Evolutionary conservation across 1,140 invertebrate species (phyloP).

Genomic region (Nephila pilipes): DNA sequence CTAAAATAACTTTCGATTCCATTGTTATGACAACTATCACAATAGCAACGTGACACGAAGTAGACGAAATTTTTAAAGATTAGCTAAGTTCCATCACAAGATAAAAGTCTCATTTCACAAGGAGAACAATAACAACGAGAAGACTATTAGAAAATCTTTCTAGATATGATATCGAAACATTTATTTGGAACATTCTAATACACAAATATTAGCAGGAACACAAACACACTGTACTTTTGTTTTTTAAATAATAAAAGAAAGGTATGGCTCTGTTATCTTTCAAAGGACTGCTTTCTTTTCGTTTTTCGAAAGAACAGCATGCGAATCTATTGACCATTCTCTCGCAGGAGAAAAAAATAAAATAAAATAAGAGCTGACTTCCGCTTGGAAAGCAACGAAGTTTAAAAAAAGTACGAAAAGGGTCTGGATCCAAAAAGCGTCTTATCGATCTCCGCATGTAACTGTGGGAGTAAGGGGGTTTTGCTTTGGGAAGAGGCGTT

Average conservation of each 20-base stretch:
- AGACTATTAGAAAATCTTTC: too few relatives aligned
- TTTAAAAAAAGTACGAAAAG: not conserved
- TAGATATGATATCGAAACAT: too few relatives aligned
- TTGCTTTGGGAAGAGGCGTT: not conserved
- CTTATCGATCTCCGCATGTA: not conserved
- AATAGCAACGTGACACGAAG: not conserved
- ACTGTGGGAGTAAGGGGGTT: not conserved
- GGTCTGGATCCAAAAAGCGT: not conserved
- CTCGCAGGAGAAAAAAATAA: not conserved
- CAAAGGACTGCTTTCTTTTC: not conserved
- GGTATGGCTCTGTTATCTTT: not conserved
- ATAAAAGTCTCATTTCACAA: not conserved
- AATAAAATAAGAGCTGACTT: not conserved
- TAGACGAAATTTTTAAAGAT: not conserved
- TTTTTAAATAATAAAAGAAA: not conserved
- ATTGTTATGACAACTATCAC: constrained; percentile 4
- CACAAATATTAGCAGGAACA: too few relatives aligned
- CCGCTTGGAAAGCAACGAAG: not conserved
- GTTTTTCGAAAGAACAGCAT: not conserved
- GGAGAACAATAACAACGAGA: not conserved
- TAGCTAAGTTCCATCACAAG: not conserved
- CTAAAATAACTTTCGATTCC: not conserved
- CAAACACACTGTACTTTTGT: not conserved
- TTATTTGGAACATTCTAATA: too few relatives aligned
- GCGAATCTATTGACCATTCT: constrained; percentile 14